Conservation (phyloP, 2,113 vertebrate species). For the Elachura formosa region DNA sequence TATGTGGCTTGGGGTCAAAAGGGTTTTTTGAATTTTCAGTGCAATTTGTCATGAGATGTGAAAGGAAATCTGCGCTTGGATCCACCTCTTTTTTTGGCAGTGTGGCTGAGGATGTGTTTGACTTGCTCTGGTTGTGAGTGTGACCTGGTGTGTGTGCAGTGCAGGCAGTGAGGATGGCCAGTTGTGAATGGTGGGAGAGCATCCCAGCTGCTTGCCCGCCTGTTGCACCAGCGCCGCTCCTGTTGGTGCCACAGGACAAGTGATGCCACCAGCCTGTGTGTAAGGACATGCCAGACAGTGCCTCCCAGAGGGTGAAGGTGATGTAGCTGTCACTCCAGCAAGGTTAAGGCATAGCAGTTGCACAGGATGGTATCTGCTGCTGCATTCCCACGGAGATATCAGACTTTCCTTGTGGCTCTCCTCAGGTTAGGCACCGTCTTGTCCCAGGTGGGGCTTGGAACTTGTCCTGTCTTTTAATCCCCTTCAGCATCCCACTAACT, state of each 20-base stretch:
- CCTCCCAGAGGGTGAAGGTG: background rate
- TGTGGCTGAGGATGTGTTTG: background rate
- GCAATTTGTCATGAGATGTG: background rate
- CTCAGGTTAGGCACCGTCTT: background rate
- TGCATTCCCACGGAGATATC: background rate
- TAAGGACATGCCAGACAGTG: background rate
- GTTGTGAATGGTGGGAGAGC: background rate
- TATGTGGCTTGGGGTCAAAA: background rate
- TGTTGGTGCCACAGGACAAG: background rate
- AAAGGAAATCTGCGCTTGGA: background rate
- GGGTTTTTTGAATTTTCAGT: background rate
- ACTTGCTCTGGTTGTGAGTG: background rate
- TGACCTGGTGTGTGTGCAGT: background rate
- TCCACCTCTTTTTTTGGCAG: fast-evolving
- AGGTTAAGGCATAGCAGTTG: background rate
- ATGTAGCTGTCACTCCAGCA: background rate
- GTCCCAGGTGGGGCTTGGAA: background rate
- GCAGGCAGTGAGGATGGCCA: background rate
- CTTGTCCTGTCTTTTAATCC: background rate
- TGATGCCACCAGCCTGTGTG: fast-evolving
- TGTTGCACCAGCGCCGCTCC: background rate
- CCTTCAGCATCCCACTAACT: background rate
- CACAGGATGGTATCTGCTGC: background rate
- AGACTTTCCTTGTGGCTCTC: background rate
- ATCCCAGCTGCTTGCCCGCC: background rate